Percentiles rank a stretch among this genome's conserved stretches.
These are phyloP conservation scores for Homarus americanus DNA, from an alignment of 1,140 invertebrate species.

Conservation along the genomic window DNA sequence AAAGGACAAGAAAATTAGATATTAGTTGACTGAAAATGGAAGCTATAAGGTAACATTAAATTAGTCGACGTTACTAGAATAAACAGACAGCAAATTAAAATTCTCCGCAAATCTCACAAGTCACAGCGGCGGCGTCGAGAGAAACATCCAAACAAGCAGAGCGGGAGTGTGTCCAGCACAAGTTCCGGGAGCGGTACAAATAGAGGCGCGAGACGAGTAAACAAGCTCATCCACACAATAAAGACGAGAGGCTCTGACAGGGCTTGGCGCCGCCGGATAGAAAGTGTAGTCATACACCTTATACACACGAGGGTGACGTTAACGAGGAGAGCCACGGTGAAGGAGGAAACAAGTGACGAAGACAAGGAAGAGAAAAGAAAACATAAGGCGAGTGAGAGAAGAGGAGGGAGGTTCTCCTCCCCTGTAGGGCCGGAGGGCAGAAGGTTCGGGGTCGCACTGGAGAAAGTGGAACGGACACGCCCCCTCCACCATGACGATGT, in stretches of 20 bases:
- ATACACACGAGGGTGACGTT: not conserved
- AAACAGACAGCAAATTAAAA: not conserved
- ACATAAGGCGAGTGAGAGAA: no score
- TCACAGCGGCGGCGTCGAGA: not conserved
- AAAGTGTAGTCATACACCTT: no score
- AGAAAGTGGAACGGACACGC: slow-evolving; percentile 2
- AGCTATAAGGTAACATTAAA: not conserved
- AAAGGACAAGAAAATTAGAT: no score
- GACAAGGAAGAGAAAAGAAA: no score
- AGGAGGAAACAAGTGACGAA: not conserved
- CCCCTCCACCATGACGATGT: not conserved
- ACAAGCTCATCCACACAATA: not conserved
- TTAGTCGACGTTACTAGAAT: not conserved
- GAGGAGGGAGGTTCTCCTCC: not conserved
- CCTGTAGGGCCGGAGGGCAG: not conserved
- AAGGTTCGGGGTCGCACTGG: not conserved
- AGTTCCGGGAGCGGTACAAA: slow-evolving; percentile 1
- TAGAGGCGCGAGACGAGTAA: not conserved
- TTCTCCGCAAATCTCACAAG: not conserved
- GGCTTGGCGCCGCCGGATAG: no score
- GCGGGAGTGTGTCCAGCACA: not conserved
- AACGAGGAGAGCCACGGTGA: not conserved
- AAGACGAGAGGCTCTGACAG: not conserved
- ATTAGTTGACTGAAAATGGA: not conserved
- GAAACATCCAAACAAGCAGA: slow-evolving; percentile 12